Evolutionary conservation across 2,888 invertebrate genomes (phyloP).

Genomic region (Troides aeacus): DNA sequence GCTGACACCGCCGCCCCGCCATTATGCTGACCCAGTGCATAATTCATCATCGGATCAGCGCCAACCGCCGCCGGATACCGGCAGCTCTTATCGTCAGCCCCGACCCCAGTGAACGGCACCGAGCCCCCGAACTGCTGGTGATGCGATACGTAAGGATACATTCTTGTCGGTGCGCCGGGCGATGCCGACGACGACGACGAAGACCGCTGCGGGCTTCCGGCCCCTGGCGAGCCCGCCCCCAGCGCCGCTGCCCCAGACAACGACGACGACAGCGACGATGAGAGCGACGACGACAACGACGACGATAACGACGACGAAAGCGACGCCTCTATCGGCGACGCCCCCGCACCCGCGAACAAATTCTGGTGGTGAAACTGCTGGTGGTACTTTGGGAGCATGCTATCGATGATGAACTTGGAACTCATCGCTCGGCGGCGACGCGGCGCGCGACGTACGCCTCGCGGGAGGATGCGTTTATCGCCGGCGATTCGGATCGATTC

Average conservation of each 20-base stretch:
- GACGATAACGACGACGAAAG: conserved; percentile 80
- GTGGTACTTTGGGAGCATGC: conserved; percentile 97
- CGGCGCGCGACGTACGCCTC: conserved; percentile 79
- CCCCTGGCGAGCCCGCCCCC: conserved; percentile 79
- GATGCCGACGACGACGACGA: conserved; percentile 83
- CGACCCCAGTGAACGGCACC: conserved; percentile 84
- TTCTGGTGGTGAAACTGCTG: conserved; percentile 84
- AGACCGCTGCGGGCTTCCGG: conserved; percentile 83
- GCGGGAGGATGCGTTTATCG: conserved; percentile 78
- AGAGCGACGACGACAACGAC: conserved; percentile 78
- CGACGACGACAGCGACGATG: conserved; percentile 76
- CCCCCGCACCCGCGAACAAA: conserved; percentile 82
- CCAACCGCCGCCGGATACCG: conserved; percentile 85
- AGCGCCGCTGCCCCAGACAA: conserved; percentile 80
- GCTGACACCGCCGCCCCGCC: conserved; percentile 85
- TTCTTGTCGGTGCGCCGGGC: conserved; percentile 88
- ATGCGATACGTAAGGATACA: conserved; percentile 95
- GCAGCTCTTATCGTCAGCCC: conserved; percentile 88
- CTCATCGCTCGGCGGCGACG: conserved; percentile 88
- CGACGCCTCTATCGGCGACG: conserved; percentile 86
- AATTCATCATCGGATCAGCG: conserved; percentile 89
- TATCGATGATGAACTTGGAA: conserved; percentile 98
- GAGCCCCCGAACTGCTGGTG: conserved; percentile 87
- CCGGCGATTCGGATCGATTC: conserved; percentile 80
- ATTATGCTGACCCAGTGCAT: conserved; percentile 88